Evolutionary conservation across 2,888 invertebrate genomes (phyloP), one percentile per base, ranked within the genome.

Genomic region (Camponotus fellah): DNA sequence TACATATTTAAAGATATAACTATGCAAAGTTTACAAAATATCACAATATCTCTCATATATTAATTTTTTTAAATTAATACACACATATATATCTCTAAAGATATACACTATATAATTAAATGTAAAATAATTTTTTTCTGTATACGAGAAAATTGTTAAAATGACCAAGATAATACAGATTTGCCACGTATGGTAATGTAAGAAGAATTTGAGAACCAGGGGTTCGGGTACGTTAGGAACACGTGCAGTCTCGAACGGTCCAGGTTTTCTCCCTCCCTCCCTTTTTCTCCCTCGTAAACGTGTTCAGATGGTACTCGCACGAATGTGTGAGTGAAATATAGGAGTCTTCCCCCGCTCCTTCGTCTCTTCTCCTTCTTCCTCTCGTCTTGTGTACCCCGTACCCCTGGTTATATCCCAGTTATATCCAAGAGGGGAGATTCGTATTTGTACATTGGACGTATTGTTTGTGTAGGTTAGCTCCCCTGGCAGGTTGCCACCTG

Each of bases 241-340:
- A 94, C 94, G 94, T 94, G 94, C 94, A 94, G 94, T 93, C 93
- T 93, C 92, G 92, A 94, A 93, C 94, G 93, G 94, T 93, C 93
- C 92, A 93, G 92, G 88, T 87, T 88, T 21, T 21, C 21, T 37
- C 58, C 12, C 10, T 37, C 83, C 89, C 90, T n/a, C 72, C 21
- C 60, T 37, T 17, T 17, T 40, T 60, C 90, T 87, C 86, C 72
- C 85, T 90, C 90, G 90, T 92, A 92, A 94, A 94, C 93, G 93
- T 92, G 93, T 93, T 92, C 92, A 90, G 92, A 93, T 91, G 92
- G 92, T 91, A 87, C 91, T 88, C 85, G 79, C 53, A 80, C 85
- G 86, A 71, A 85, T 92, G 93, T 94, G 92, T 93, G 92, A 91
- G 94, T 92, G 90, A 92, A 93, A 94, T 93, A 93, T 91, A 93